Evolutionary conservation across 2,797 vertebrate genomes (phyloP).

Genomic region (Threskiornis aethiopicus): DNA sequence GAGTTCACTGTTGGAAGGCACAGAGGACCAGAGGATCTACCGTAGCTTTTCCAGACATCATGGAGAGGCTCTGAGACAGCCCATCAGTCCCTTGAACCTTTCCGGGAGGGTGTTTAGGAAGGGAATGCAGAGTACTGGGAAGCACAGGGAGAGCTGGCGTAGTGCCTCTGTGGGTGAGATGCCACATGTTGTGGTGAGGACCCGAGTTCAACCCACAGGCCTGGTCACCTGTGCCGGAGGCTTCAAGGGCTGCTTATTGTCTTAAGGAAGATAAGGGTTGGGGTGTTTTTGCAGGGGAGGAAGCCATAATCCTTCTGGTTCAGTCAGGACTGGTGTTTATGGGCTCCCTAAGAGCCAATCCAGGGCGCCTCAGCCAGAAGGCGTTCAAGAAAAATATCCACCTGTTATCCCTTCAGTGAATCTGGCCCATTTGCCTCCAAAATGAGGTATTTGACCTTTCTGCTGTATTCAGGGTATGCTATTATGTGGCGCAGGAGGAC

Average conservation of each 20-base stretch:
- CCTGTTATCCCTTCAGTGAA: background rate
- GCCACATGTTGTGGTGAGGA: background rate
- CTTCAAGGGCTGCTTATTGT: background rate
- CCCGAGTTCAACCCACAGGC: fast-evolving
- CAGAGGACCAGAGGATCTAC: background rate
- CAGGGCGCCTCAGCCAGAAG: constrained; percentile 36
- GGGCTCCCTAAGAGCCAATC: constrained; percentile 26
- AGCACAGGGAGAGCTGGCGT: background rate
- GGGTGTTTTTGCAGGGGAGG: background rate
- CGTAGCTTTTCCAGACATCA: fast-evolving
- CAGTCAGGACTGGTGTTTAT: constrained; percentile 21
- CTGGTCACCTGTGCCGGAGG: background rate
- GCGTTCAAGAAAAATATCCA: background rate
- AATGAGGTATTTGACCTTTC: background rate
- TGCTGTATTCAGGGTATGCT: background rate
- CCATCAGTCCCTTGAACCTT: background rate
- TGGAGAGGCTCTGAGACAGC: background rate
- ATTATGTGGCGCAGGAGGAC: background rate
- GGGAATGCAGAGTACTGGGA: background rate
- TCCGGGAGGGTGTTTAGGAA: background rate
- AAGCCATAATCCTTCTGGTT: constrained; percentile 5
- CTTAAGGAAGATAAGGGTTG: background rate
- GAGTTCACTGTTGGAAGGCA: background rate
- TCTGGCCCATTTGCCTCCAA: constrained; percentile 15
- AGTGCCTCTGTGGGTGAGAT: background rate